Evolutionary conservation across 2,797 vertebrate species (phyloP).

Genomic region (Ambastaia sidthimunki): DNA sequence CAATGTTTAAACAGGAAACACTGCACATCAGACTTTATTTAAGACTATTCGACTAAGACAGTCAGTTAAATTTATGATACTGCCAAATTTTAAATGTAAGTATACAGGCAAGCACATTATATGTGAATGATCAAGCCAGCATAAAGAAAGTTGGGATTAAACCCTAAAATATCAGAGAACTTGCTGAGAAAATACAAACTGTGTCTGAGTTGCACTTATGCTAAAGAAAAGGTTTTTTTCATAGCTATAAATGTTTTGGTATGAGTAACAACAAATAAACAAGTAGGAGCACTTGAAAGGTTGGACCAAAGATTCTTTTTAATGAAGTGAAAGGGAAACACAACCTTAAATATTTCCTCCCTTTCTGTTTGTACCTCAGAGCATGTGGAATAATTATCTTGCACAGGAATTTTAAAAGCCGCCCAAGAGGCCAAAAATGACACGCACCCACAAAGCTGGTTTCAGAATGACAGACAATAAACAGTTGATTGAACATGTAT

Average conservation of each 20-base stretch:
- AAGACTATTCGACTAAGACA: too few relatives aligned
- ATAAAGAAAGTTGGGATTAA: background rate
- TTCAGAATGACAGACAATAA: background rate
- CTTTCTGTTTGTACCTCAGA: constrained; percentile 36
- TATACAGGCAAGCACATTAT: background rate
- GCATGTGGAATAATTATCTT: constrained; percentile 5
- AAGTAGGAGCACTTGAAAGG: constrained; percentile 63
- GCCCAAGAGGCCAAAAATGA: background rate
- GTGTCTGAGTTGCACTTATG: constrained; percentile 72
- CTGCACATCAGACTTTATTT: background rate
- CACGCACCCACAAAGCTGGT: background rate
- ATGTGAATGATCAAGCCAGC: background rate
- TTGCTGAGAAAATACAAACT: constrained; percentile 10
- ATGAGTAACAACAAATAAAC: constrained; percentile 39
- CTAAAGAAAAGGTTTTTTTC: constrained; percentile 51
- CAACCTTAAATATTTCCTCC: constrained; percentile 22
- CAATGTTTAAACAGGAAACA: too few relatives aligned
- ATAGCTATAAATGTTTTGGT: constrained; percentile 13
- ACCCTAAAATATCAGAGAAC: constrained; percentile 1
- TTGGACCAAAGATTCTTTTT: constrained; percentile 76
- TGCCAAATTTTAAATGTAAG: background rate
- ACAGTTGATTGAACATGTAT: constrained; percentile 16
- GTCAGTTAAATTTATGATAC: background rate
- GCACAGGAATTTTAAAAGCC: constrained; percentile 22
- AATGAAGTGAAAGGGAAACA: constrained; percentile 8